Conservation (phyloP, 2,113 vertebrate genomes). For the Neofelis nebulosa region DNA sequence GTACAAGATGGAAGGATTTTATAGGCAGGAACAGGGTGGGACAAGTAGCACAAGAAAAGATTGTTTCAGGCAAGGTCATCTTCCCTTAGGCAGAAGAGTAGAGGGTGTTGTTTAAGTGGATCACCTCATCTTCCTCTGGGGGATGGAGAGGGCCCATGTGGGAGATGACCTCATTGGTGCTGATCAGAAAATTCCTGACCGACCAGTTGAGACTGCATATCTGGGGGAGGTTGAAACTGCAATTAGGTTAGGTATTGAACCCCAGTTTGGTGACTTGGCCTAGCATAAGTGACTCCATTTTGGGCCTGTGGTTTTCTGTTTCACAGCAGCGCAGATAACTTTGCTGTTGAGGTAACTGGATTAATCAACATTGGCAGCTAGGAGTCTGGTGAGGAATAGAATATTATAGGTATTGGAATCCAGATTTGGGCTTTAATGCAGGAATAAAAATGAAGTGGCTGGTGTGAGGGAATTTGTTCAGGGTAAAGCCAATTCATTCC, state of each 20-base stretch:
- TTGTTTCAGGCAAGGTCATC: not conserved
- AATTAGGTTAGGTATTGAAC: not conserved
- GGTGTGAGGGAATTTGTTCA: not conserved
- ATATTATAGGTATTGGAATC: not conserved
- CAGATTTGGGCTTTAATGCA: not conserved
- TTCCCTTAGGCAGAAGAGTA: not conserved
- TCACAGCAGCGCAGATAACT: not conserved
- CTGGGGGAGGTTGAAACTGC: not conserved
- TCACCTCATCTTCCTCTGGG: not conserved
- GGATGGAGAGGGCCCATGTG: not conserved
- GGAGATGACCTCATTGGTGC: not conserved
- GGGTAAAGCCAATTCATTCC: not conserved
- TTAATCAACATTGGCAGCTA: not conserved
- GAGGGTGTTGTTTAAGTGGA: not conserved
- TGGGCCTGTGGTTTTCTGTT: not conserved
- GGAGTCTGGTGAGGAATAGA: not conserved
- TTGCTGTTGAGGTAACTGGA: not conserved
- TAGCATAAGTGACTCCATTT: not conserved
- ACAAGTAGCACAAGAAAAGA: not conserved
- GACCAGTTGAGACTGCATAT: not conserved
- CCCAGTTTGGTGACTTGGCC: not conserved
- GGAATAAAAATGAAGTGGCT: not conserved
- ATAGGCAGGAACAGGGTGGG: not conserved
- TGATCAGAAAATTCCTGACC: not conserved
- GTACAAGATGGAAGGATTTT: not conserved